Base-by-base conservation (phyloP, 2,888 invertebrate genomes). In the Diogma glabrata region DNA sequence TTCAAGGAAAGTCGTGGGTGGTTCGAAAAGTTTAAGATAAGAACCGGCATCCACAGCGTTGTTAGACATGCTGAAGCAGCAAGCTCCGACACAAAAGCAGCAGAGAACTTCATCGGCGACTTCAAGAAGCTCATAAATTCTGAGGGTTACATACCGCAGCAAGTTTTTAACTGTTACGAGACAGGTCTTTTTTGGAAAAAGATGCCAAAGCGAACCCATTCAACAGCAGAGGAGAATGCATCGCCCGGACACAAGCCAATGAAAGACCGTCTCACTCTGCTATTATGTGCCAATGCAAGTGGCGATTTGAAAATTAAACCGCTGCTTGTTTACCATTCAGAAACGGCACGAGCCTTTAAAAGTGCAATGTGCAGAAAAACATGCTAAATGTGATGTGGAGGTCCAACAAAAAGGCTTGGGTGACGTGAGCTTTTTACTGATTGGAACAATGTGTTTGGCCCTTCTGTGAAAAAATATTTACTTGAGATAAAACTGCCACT, bases 171-270 rank as follows among this genome's bases (percentile, higher is more conserved):
- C 16, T n/a, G 14, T 14, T n/a, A 9, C 16, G 36, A 36, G 2
- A 7, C 36, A 2, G 36, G n/a, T 36, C n/a, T 36, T 16, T 36
- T 4, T 12, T 36, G 36, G n/a, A 36, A 36, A 36, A 36, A 36
- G 14, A 36, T 36, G 7, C 38, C 17, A 16, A 38, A 38, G 38
- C 38, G 14, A 10, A 38, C 17, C 8, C 19, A 38, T 38, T 17
- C 19, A 38, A 38, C 19, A 19, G 17, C 4, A 17, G 19, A 38
- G 2, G 9, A 38, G 38, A 38, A 16, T 38, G 16, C 38, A 8
- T 16, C 10, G 49, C 52, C 54, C 14, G 52, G 52, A 17, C 52
- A 54, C 36, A 54, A 54, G 24, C 45, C 50, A 28, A 54, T 54
- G 51, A 55, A 54, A 40, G 51, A 51, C 19, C 16, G 17, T 9